Percentiles rank a stretch among this genome's conserved stretches.
Conservation (phyloP, 64 coral and sea anemone genomes). For the Platygyra sinensis region DNA sequence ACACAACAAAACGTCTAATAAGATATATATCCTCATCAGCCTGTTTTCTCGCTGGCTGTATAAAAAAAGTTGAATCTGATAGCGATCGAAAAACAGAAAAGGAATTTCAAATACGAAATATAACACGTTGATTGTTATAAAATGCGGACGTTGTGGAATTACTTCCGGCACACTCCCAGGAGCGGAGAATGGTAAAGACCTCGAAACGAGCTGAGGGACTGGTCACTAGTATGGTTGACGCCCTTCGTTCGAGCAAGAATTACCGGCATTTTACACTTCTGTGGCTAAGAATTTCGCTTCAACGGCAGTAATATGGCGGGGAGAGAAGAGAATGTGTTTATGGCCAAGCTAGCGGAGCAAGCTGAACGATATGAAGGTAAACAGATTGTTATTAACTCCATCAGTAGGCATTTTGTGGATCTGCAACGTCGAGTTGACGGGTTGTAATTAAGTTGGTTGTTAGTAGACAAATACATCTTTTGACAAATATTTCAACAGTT, state of each 20-base stretch:
- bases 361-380: slow-evolving; percentile 97
- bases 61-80: too few relatives aligned
- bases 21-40: too few relatives aligned
- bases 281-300: slow-evolving; percentile 32
- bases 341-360: slow-evolving; percentile 94
- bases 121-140: too few relatives aligned
- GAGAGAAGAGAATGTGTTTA: slow-evolving; percentile 78
- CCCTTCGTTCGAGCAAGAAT: slow-evolving; percentile 39
- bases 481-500: background rate
- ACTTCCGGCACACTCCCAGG: background rate
- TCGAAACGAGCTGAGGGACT: background rate
- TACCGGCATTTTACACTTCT: background rate
- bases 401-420: background rate
- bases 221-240: slow-evolving; percentile 20
- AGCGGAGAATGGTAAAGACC: too few relatives aligned
- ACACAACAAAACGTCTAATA: too few relatives aligned
- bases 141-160: background rate
- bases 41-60: too few relatives aligned
- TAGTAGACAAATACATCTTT: background rate
- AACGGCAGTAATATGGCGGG: slow-evolving; percentile 43
- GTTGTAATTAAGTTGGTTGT: background rate
- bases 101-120: too few relatives aligned
- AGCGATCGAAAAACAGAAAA: too few relatives aligned
- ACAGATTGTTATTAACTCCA: background rate
- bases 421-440: background rate